Percentiles rank a stretch among this genome's conserved stretches.
Evolutionary conservation across 2,113 vertebrate genomes (phyloP).

Genomic region (Cyanoderma ruficeps): DNA sequence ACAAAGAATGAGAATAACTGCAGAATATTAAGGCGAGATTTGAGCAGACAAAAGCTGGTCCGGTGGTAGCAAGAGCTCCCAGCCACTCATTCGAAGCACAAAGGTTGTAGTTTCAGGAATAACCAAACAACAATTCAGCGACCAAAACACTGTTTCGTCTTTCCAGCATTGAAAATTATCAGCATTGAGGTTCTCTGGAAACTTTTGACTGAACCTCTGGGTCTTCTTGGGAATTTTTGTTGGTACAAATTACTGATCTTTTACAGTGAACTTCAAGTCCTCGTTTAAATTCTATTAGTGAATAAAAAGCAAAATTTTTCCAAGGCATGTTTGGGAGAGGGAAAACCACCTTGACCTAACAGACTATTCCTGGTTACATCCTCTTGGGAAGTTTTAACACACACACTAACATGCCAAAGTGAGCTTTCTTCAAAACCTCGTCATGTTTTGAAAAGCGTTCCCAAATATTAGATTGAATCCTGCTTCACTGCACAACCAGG

Average conservation of each 20-base stretch:
- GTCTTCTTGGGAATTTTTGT: neutral
- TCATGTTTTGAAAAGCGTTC: neutral
- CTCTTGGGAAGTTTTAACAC: neutral
- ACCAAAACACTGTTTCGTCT: neutral
- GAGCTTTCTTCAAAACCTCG: neutral
- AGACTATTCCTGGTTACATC: neutral
- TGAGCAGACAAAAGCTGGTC: neutral
- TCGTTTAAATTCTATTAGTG: neutral
- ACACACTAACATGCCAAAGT: neutral
- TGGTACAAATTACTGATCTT: neutral
- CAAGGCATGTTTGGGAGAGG: neutral
- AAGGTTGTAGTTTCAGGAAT: neutral
- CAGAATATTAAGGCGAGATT: neutral
- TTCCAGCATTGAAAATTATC: neutral
- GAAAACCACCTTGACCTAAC: neutral
- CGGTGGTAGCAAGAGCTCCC: neutral
- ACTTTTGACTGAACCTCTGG: neutral
- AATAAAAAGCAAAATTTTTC: neutral
- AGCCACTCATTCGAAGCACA: rapidly evolving
- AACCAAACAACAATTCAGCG: neutral
- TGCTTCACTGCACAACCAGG: neutral
- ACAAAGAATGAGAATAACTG: neutral
- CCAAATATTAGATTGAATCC: neutral
- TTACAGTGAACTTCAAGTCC: neutral
- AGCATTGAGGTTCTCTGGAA: neutral